A percentile compares a stretch with the other conserved stretches of the same genome.
Evolutionary conservation across 2,113 vertebrate genomes (phyloP).

Genomic region (Pleuronectes platessa): DNA sequence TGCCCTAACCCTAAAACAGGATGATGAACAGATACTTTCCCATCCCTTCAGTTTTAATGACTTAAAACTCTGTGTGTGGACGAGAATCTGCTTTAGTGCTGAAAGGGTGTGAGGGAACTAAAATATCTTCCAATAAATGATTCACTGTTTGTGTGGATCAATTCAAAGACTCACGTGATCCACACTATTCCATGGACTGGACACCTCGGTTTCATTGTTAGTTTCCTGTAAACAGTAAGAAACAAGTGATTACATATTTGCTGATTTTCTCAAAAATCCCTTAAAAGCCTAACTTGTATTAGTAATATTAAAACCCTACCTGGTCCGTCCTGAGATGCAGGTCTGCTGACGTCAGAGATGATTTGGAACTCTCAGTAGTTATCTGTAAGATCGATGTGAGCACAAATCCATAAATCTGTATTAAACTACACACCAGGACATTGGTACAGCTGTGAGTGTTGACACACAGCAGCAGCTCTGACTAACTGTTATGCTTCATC

Average conservation of each 20-base stretch:
- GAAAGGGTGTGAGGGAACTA: no score
- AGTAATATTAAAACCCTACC: constrained; percentile 69
- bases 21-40: no score
- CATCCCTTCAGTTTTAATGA: no score
- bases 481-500: not conserved
- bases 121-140: no score
- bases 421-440: not conserved
- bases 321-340: constrained; percentile 83
- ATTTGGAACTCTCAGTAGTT: constrained; percentile 87
- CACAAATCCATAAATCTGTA: not conserved
- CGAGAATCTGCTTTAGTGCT: no score
- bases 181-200: constrained; percentile 80
- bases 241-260: not conserved
- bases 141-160: no score
- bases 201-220: constrained; percentile 84
- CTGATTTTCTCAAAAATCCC: not conserved
- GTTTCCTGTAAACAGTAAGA: constrained; percentile 76
- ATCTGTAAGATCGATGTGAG: constrained; percentile 80
- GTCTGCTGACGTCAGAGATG: constrained; percentile 71
- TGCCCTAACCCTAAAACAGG: no score
- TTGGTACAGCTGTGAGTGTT: not conserved
- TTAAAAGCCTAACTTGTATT: no score
- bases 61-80: no score
- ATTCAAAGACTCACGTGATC: constrained; percentile 84
- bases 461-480: not conserved